Evolutionary conservation across 2,113 vertebrate species (phyloP).

Genomic region (Xiphophorus maculatus): DNA sequence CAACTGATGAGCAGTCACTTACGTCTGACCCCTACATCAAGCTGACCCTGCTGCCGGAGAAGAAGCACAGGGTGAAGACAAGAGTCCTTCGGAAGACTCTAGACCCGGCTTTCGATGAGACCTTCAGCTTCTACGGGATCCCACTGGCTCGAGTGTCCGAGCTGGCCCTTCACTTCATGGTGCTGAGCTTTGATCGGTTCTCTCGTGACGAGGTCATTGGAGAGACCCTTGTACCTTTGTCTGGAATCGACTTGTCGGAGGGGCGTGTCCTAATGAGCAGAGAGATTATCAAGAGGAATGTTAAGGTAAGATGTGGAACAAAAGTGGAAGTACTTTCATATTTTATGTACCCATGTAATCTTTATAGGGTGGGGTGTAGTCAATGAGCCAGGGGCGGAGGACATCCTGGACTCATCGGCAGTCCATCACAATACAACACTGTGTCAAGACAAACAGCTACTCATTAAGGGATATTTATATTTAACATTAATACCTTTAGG

Average conservation of each 20-base stretch:
- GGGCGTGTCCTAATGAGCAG: constrained; percentile 93
- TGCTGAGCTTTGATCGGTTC: constrained; percentile 97
- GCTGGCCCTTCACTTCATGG: constrained; percentile 91
- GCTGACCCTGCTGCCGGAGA: constrained; percentile 96
- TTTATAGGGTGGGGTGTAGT: neutral
- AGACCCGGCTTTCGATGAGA: constrained; percentile 97
- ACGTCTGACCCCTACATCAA: constrained; percentile 99
- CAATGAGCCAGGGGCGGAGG: neutral
- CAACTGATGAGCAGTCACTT: constrained; percentile 96
- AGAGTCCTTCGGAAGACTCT: constrained; percentile 96
- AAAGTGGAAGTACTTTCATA: neutral
- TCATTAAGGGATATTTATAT: neutral
- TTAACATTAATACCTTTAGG: too few species aligned
- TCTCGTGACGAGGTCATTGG: constrained; percentile 97
- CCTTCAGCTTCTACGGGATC: constrained; percentile 97
- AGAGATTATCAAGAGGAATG: constrained; percentile 95
- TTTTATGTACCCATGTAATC: neutral
- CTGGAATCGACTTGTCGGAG: constrained; percentile 88
- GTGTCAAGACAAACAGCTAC: neutral
- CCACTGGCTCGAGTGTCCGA: constrained; percentile 89
- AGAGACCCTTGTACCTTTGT: constrained; percentile 91
- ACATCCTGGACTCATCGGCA: neutral
- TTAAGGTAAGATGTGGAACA: constrained; percentile 85
- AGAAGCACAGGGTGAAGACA: constrained; percentile 98
- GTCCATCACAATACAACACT: neutral